Base-by-base conservation (phyloP, 2,888 invertebrate species). In the Hoplodrina blanda region DNA sequence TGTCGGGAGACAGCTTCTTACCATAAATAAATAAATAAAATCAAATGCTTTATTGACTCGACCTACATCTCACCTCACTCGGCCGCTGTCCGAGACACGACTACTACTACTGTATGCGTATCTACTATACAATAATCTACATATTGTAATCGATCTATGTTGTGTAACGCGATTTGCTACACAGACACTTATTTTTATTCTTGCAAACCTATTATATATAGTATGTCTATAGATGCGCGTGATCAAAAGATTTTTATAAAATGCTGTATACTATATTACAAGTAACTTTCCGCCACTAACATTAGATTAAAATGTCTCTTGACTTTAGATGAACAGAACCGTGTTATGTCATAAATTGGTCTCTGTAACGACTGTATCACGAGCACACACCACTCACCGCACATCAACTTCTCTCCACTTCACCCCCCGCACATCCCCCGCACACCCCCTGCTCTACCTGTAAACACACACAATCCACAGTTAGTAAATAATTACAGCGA, bases 401-500 rank as follows among this genome's bases (percentile, higher is more conserved):
- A 62, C 37, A 52, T 13, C 2, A 5, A 49, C 17, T 20, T 56
- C 44, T 11, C 11, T 56, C n/a, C 20, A n/a, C 44, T 0, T 11
- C 19, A 11, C 41, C 3, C 41, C 11, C 13, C 25, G 25, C 25
- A 25, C 25, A 25, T 2, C 25, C n/a, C n/a, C n/a, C n/a, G n/a
- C n/a, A n/a, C n/a, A n/a, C 2, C 19, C 13, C 19, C 19, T 17
- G 25, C 5, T 20, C 50, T 46, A 70, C 20, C 46, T 55, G 52
- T 53, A 20, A 37, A 53, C 30, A 62, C 41, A 62, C 33, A 25
- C 54, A 54, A 61, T 63, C 50, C 17, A 53, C 73, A 54, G 60
- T 56, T 55, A 70, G 82, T 76, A 72, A 76, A 84, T 84, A 82
- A 82, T 81, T 81, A 78, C 69, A 52, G 62, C 20, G 73, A 71